Percentiles rank a stretch among this genome's conserved stretches.
Conservation (phyloP, 2,113 vertebrate genomes). For the Cariama cristata region DNA sequence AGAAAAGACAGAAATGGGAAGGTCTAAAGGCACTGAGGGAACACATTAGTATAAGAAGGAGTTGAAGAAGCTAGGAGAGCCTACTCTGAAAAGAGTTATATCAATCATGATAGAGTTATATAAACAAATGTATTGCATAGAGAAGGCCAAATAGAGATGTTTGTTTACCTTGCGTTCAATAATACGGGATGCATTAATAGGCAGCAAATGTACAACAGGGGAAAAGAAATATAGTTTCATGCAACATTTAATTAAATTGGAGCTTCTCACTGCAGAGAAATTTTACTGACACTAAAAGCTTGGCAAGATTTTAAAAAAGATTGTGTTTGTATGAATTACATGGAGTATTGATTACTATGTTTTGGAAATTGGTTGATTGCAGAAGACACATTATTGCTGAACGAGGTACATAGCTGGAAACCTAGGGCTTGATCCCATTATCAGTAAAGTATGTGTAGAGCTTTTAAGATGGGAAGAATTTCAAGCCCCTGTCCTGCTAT, state of each 20-base stretch:
- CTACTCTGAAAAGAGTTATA: background rate
- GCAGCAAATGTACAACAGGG: background rate
- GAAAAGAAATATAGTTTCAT: constrained; percentile 18
- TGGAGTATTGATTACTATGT: background rate
- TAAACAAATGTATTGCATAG: background rate
- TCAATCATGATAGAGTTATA: background rate
- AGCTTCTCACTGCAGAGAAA: background rate
- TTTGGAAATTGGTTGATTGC: background rate
- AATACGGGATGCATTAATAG: background rate
- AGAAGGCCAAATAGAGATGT: background rate
- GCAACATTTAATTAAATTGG: constrained; percentile 46
- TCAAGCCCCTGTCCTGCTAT: background rate
- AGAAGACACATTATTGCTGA: background rate
- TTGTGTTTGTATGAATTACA: background rate
- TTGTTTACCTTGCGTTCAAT: background rate
- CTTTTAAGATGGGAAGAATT: background rate
- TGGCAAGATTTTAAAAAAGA: background rate
- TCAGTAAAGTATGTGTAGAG: background rate
- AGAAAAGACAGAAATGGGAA: background rate
- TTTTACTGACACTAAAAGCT: background rate
- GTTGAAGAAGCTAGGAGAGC: background rate
- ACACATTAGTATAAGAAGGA: background rate
- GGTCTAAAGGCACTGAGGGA: background rate
- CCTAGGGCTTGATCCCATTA: background rate
- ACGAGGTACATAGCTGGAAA: background rate